Evolutionary conservation across 2,797 vertebrate genomes (phyloP), one percentile per base, ranked within the genome.

Genomic region (Lacerta viridis): DNA sequence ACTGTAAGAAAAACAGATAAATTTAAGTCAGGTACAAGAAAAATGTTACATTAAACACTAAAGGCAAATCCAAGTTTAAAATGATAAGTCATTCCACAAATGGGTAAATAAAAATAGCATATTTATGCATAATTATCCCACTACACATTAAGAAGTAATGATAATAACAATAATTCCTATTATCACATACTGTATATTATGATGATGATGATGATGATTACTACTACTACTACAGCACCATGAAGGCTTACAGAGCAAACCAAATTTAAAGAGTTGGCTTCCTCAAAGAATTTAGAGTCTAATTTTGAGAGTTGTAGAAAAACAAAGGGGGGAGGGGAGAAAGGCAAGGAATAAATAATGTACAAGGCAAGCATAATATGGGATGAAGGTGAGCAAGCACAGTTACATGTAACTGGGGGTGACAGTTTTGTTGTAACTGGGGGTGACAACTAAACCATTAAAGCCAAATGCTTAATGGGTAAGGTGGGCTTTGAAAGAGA

Each of bases 1-100:
- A 99, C 99, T 99, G 96, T 55, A 95, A 94, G 93, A 90, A 92
- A 29, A 94, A 93, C 29, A 79, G 83, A 89, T 20, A 77, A 17
- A 0, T 81, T 25, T 91, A 89, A 85, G 43, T 1, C 15, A 84
- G 15, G 33, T 61, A 27, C 4, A 78, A 83, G 78, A 86, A 23
- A 23, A 64, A 83, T 18, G 20, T 69, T 78, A 17, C 7, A 91
- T 55, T 46, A 87, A 90, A 90, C 86, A 79, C 5, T 78, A 20
- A 27, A 61, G 2, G 69, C 87, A 79, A 90, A 83, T 43, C 85
- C 79, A 74, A 83, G 29, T 27, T 36, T 76, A 0, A 4, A 86
- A 33, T 55, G 13, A 1, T n/a, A 69, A 69, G 10, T 23, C 41
- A 77, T 18, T 50, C 59, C 29, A 80, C 23, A 61, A 80, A 66